phyloP scores from a whole-genome alignment of 2,888 invertebrate species.

The Prosapia bicincta region DNA sequence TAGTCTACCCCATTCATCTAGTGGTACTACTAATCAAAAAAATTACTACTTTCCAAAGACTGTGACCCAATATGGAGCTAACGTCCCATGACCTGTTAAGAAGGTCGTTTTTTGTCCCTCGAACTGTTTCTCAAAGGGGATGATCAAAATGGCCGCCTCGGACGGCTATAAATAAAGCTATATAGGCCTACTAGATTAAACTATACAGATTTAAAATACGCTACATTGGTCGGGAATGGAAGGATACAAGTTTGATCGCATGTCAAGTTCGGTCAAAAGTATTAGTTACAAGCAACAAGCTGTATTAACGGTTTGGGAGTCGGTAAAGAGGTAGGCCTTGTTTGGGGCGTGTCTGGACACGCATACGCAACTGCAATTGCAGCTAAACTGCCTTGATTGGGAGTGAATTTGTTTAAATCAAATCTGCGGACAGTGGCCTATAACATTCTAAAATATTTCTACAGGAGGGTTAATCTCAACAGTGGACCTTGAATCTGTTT shows the following conservation, averaged over 20 bases:
- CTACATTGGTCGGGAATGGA: background rate
- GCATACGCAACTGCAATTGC: background rate
- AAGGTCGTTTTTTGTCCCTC: background rate
- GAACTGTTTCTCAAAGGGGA: background rate
- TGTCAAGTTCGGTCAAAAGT: background rate
- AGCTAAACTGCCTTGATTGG: too few species aligned
- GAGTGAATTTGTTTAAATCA: too few species aligned
- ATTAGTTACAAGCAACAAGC: background rate
- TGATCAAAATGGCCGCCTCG: background rate
- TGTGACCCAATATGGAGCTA: background rate
- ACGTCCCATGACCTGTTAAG: background rate
- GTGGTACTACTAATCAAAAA: too few species aligned
- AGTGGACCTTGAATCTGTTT: too few species aligned
- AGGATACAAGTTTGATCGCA: background rate
- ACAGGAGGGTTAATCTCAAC: too few species aligned
- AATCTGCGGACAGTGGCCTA: too few species aligned
- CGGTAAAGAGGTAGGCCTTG: background rate
- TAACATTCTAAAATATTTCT: too few species aligned
- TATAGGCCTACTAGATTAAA: background rate
- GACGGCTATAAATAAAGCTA: background rate
- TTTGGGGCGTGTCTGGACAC: background rate
- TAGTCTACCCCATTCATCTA: too few species aligned
- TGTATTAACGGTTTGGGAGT: background rate
- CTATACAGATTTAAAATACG: background rate
- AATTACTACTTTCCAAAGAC: too few species aligned